phyloP scores from a whole-genome alignment of 2,797 vertebrate species.

The Lepus townsendii region DNA sequence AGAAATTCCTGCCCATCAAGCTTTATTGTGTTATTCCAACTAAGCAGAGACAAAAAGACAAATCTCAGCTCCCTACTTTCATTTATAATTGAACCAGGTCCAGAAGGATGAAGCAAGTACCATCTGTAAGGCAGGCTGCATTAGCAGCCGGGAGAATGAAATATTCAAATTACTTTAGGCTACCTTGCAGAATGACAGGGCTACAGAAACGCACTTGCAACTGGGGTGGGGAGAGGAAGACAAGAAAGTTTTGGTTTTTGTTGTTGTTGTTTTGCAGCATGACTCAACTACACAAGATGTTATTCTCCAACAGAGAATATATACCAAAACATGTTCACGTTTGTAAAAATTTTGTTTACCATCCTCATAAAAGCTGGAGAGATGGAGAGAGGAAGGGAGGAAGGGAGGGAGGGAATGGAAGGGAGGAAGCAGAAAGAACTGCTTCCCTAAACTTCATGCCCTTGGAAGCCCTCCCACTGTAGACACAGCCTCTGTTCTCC shows the following conservation, averaged over 20 bases:
- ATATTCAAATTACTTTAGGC: constrained; percentile 91
- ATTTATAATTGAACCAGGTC: constrained; percentile 92
- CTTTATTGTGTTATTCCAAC: constrained; percentile 91
- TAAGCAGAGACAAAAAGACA: constrained; percentile 92
- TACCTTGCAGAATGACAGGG: constrained; percentile 88
- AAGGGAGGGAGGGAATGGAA: rapidly evolving
- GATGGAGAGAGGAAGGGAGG: no score
- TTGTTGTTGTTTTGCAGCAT: constrained; percentile 44
- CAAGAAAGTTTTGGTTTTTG: constrained; percentile 81
- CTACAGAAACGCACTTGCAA: constrained; percentile 86
- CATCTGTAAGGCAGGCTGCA: constrained; percentile 89
- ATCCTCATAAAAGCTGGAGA: not conserved
- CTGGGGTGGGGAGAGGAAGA: constrained; percentile 79
- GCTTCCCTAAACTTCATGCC: not conserved
- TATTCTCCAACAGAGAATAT: constrained; percentile 59
- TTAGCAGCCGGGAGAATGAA: constrained; percentile 90
- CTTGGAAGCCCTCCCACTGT: not conserved
- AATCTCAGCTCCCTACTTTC: constrained; percentile 91
- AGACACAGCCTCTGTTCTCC: not conserved
- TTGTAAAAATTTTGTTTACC: not conserved
- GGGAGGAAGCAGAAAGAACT: no score
- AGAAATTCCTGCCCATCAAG: constrained; percentile 89
- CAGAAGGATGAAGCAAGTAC: constrained; percentile 89
- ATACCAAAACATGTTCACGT: not conserved
- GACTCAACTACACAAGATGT: constrained; percentile 84